phyloP scores from a whole-genome alignment of 64 coral and sea anemone genomes.

The Acropora yongei region DNA sequence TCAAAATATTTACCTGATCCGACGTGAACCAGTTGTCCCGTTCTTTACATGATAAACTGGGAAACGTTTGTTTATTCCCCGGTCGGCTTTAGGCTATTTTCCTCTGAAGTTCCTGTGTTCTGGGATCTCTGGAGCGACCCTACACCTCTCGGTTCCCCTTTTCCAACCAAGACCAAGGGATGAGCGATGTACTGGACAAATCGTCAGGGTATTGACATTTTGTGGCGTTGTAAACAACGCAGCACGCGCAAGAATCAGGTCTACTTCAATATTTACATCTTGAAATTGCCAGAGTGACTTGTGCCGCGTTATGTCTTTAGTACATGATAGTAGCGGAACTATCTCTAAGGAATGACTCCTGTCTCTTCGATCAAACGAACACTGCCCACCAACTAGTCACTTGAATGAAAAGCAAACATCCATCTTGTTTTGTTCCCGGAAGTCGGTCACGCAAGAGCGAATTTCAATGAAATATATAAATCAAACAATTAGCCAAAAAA shows the following conservation, averaged over 20 bases:
- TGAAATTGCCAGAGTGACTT: neutral
- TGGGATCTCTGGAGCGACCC: conserved; percentile 8
- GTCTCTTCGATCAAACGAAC: too few relatives aligned
- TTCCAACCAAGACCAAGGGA: too few relatives aligned
- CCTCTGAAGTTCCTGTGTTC: neutral
- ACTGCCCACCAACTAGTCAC: too few relatives aligned
- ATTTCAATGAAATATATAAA: too few relatives aligned
- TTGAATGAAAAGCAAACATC: too few relatives aligned
- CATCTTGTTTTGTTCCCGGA: too few relatives aligned
- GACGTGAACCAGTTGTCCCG: neutral
- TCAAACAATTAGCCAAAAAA: too few relatives aligned
- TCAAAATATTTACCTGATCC: neutral
- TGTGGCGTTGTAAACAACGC: neutral
- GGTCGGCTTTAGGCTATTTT: conserved; percentile 27
- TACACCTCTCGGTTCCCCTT: neutral
- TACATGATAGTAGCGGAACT: conserved; percentile 26
- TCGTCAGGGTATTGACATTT: neutral
- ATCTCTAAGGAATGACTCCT: too few relatives aligned
- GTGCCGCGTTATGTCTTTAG: conserved; percentile 29
- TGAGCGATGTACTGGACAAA: too few relatives aligned
- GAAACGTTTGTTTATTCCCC: neutral
- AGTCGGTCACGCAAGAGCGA: too few relatives aligned
- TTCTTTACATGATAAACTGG: neutral
- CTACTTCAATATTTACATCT: conserved; percentile 12
- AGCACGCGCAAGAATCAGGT: conserved; percentile 43